Evolutionary conservation across 2,113 vertebrate genomes (phyloP).

Genomic region (Uropsilus gracilis): DNA sequence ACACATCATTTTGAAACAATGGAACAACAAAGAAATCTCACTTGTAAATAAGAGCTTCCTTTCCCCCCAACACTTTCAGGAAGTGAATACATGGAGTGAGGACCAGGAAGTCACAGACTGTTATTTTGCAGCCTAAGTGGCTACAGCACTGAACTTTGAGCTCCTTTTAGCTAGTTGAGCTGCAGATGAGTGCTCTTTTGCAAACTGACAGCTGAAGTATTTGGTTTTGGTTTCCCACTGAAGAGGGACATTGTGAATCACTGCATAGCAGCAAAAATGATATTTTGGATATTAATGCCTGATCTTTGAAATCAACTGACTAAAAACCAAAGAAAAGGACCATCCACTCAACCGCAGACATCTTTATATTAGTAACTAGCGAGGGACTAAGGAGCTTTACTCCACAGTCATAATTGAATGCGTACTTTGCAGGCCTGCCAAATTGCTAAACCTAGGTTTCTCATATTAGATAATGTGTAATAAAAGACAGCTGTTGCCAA

Average conservation of each 20-base stretch:
- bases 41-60: neutral
- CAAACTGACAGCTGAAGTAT: neutral
- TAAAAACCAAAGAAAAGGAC: conserved; percentile 24
- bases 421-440: conserved; percentile 72
- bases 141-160: neutral
- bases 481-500: conserved; percentile 81
- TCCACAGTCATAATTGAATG: conserved; percentile 35
- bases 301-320: conserved; percentile 13
- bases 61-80: neutral
- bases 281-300: conserved; percentile 4
- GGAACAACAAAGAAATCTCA: neutral
- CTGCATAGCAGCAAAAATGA: neutral
- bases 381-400: conserved; percentile 55
- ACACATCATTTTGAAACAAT: conserved; percentile 17
- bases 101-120: conserved; percentile 14
- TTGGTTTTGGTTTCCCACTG: conserved; percentile 12
- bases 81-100: neutral
- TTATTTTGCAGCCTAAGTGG: conserved; percentile 3
- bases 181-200: neutral
- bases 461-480: conserved; percentile 83
- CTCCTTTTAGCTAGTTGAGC: neutral
- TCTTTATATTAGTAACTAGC: neutral
- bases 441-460: conserved; percentile 74
- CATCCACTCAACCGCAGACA: neutral
- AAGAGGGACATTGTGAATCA: conserved; percentile 3